Conservation (phyloP, 2,113 vertebrate species). For the Elachura formosa region DNA sequence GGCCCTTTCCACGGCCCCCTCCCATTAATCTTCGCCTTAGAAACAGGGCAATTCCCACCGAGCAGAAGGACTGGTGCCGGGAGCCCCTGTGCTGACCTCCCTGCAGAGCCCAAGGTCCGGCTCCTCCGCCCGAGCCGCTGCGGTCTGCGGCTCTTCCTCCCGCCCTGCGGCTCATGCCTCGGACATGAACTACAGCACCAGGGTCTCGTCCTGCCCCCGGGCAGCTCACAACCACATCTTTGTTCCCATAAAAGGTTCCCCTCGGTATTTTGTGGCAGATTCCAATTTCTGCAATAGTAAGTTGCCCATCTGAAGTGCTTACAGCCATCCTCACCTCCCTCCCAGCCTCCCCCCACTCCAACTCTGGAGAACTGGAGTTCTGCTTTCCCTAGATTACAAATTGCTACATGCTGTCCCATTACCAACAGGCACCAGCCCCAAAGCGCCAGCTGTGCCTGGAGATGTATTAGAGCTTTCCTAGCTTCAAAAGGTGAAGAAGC, state of each 20-base stretch:
- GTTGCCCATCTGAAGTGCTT: neutral
- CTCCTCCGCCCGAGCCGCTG: neutral
- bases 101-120: neutral
- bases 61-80: neutral
- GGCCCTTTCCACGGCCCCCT: slow-evolving; percentile 30
- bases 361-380: neutral
- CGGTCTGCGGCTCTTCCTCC: neutral
- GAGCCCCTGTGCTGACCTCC: neutral
- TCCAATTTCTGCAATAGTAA: neutral
- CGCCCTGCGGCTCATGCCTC: too few species aligned
- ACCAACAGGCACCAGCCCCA: neutral
- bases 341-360: neutral
- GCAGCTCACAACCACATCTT: neutral
- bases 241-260: neutral
- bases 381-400: neutral
- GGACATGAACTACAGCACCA: neutral
- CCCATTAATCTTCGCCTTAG: slow-evolving; percentile 12
- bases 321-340: neutral
- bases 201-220: neutral
- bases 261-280: neutral
- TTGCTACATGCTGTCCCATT: neutral
- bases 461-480: neutral
- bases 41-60: slow-evolving; percentile 22
- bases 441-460: neutral
- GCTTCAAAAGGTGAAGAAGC: neutral